Evolutionary conservation across 2,888 invertebrate species (phyloP).

Genomic region (Osmoderma eremita): DNA sequence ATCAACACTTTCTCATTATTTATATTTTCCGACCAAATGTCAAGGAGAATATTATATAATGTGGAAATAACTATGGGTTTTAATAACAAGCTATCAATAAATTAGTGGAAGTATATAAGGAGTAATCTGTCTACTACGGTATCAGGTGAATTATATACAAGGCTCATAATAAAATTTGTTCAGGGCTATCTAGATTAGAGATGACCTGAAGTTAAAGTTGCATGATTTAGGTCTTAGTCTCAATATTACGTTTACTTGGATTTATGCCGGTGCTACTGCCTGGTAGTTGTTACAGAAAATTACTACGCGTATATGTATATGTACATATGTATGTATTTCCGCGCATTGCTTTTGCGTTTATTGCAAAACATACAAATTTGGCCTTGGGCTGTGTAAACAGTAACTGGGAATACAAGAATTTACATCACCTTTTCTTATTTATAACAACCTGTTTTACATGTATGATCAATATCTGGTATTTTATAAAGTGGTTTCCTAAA

Average conservation of each 20-base stretch:
- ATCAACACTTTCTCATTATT: slow-evolving; percentile 34
- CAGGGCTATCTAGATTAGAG: slow-evolving; percentile 29
- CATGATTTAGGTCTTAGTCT: slow-evolving; percentile 42
- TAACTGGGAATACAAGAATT: no score
- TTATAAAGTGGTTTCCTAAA: no score
- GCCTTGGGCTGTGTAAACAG: no score
- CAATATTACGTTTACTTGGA: slow-evolving; percentile 45
- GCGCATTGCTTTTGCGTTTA: background rate
- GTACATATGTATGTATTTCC: no score
- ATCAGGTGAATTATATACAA: slow-evolving; percentile 12
- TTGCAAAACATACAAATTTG: background rate
- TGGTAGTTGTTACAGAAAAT: background rate
- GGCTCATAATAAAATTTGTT: slow-evolving; percentile 40
- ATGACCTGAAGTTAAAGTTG: slow-evolving; percentile 38
- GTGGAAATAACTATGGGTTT: slow-evolving; percentile 35
- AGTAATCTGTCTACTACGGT: slow-evolving; percentile 1
- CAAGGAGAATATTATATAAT: slow-evolving; percentile 41
- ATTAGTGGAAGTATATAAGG: slow-evolving; percentile 13
- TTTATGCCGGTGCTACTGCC: slow-evolving; percentile 41
- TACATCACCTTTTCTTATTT: no score
- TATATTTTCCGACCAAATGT: slow-evolving; percentile 37
- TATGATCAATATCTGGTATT: background rate
- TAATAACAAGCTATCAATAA: slow-evolving; percentile 11
- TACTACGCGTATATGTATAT: background rate
- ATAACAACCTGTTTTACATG: background rate